A percentile compares a stretch with the other conserved stretches of the same genome.
These are phyloP conservation scores for Falco peregrinus DNA, from an alignment of 2,797 vertebrate species.

Conservation along the genomic window DNA sequence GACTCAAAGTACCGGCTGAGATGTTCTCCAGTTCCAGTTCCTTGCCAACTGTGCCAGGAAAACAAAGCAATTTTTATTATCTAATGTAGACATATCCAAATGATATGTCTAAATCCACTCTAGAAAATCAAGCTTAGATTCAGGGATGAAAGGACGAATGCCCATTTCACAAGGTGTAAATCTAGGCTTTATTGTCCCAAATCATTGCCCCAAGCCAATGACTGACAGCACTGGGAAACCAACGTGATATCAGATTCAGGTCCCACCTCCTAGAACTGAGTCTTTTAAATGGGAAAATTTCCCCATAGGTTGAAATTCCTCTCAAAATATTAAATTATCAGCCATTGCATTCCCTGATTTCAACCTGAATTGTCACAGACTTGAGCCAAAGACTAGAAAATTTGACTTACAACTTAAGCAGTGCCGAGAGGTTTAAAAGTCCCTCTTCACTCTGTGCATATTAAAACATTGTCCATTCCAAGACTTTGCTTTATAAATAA, in stretches of 20 bases:
- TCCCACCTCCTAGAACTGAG: neutral
- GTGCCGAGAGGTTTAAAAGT: neutral
- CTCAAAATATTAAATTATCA: constrained; percentile 13
- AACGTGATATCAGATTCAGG: neutral
- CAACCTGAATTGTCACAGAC: neutral
- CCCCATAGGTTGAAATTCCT: neutral
- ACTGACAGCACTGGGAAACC: neutral
- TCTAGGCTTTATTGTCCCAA: neutral
- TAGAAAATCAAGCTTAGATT: neutral
- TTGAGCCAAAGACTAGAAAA: neutral
- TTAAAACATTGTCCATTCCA: neutral
- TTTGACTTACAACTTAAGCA: neutral
- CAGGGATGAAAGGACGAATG: neutral
- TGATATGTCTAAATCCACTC: neutral
- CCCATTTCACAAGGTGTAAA: neutral
- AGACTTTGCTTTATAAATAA: constrained; percentile 37
- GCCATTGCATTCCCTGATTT: neutral
- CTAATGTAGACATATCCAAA: neutral
- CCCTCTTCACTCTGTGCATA: neutral
- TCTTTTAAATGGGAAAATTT: neutral
- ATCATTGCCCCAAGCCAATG: neutral
- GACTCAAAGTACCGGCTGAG: neutral
- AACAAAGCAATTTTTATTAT: neutral
- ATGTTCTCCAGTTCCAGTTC: neutral
- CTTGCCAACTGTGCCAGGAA: neutral